Evolutionary conservation across 2,113 vertebrate species (phyloP).

Genomic region (Trogon surrucura): DNA sequence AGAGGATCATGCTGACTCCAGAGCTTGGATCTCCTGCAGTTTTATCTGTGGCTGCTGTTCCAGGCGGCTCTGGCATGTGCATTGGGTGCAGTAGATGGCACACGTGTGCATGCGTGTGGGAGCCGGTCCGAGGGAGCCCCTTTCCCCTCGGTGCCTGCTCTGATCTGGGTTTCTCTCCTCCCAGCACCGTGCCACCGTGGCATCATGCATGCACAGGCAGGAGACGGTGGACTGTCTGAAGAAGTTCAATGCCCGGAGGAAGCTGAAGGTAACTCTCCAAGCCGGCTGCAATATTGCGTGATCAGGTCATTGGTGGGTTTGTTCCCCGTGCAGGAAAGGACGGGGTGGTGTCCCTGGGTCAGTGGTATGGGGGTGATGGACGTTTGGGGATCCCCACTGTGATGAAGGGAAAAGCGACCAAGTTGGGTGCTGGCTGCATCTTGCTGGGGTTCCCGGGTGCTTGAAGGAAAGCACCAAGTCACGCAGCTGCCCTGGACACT

Average conservation of each 20-base stretch:
- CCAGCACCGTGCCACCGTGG: slow-evolving; percentile 95
- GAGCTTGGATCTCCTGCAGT: not conserved
- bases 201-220: slow-evolving; percentile 97
- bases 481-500: not conserved
- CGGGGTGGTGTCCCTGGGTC: not conserved
- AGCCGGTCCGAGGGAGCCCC: not conserved
- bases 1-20: slow-evolving; percentile 4
- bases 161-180: not conserved
- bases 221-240: slow-evolving; percentile 97
- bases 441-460: not conserved
- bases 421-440: not conserved
- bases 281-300: not conserved
- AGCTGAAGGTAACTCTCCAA: slow-evolving; percentile 88
- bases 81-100: not conserved
- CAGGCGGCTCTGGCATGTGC: not conserved
- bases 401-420: not conserved
- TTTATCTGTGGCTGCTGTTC: not conserved
- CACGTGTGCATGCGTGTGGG: not conserved
- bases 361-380: not conserved
- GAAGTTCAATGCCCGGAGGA: slow-evolving; percentile 96
- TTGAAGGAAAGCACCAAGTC: not conserved
- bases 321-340: not conserved
- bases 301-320: not conserved
- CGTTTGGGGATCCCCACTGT: not conserved
- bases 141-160: not conserved